A percentile compares a stretch with the other conserved stretches of the same genome.
Evolutionary conservation across 2,888 invertebrate species (phyloP).

Genomic region (Caenorhabditis drosophilae): DNA sequence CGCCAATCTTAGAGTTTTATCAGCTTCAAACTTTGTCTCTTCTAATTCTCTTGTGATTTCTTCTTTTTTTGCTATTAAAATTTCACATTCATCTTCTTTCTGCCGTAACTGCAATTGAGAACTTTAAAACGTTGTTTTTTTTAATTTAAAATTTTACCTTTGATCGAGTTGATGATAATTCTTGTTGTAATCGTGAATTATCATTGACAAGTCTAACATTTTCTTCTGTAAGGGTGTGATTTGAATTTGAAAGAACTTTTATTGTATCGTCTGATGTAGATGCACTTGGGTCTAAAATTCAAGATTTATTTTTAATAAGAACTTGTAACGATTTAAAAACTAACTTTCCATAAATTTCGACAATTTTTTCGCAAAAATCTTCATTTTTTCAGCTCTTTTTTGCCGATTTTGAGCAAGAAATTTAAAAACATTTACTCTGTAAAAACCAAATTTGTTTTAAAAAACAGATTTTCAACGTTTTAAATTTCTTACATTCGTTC

Average conservation of each 20-base stretch:
- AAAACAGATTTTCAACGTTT: background rate
- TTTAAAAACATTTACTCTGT: background rate
- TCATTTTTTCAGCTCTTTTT: constrained; percentile 10
- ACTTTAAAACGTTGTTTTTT: too few species aligned
- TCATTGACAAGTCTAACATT: background rate
- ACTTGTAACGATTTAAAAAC: background rate
- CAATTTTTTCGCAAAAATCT: constrained; percentile 13
- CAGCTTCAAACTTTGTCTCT: constrained; percentile 80
- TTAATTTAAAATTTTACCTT: constrained; percentile 1
- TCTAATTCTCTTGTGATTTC: constrained; percentile 91
- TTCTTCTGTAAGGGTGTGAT: background rate
- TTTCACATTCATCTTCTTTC: constrained; percentile 7
- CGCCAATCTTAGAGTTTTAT: constrained; percentile 63
- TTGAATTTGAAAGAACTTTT: background rate
- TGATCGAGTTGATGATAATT: background rate
- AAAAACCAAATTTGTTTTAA: background rate
- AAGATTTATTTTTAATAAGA: background rate
- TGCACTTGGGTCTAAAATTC: background rate
- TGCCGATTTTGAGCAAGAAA: constrained; percentile 9
- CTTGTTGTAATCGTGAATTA: background rate
- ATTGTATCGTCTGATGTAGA: constrained; percentile 1
- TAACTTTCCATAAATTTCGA: constrained; percentile 14
- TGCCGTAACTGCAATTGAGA: constrained; percentile 3
- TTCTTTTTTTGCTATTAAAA: constrained; percentile 26
- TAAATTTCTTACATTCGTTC: constrained; percentile 8